Evolutionary conservation across 2,888 invertebrate genomes (phyloP).

Genomic region (Eupeodes latifasciatus): DNA sequence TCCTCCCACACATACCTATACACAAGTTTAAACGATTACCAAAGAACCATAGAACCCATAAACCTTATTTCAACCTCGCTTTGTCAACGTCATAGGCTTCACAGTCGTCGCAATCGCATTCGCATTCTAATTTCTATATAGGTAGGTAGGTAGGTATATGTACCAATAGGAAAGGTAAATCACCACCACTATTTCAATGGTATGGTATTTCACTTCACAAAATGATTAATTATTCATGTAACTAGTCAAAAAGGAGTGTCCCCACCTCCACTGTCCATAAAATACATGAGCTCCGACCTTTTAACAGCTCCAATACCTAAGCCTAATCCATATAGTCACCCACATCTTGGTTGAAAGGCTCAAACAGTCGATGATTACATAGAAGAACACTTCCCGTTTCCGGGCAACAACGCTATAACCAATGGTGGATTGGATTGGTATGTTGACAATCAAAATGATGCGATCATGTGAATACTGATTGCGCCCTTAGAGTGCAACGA

Average conservation of each 20-base stretch:
- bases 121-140: no score
- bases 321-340: conserved; percentile 60
- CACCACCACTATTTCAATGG: conserved; percentile 13
- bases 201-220: conserved; percentile 41
- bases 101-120: not conserved
- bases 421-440: conserved; percentile 22
- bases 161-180: conserved; percentile 48
- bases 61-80: conserved; percentile 18
- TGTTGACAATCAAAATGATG: conserved; percentile 60
- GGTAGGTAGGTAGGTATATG: no score
- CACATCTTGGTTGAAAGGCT: conserved; percentile 46
- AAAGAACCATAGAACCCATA: conserved; percentile 14
- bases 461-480: conserved; percentile 68
- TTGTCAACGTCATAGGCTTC: conserved; percentile 29
- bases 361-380: conserved; percentile 32
- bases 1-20: not conserved
- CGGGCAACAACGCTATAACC: conserved; percentile 19
- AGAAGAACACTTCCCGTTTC: conserved; percentile 64
- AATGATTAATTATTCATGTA: conserved; percentile 72
- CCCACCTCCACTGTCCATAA: conserved; percentile 9
- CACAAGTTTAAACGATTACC: conserved; percentile 9
- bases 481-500: conserved; percentile 51
- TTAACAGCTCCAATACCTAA: conserved; percentile 7
- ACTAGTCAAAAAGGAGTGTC: conserved; percentile 54
- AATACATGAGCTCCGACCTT: conserved; percentile 21